Percentiles rank a stretch among this genome's conserved stretches.
phyloP scores from a whole-genome alignment of 2,888 invertebrate species.

The Apocheima hispidaria region DNA sequence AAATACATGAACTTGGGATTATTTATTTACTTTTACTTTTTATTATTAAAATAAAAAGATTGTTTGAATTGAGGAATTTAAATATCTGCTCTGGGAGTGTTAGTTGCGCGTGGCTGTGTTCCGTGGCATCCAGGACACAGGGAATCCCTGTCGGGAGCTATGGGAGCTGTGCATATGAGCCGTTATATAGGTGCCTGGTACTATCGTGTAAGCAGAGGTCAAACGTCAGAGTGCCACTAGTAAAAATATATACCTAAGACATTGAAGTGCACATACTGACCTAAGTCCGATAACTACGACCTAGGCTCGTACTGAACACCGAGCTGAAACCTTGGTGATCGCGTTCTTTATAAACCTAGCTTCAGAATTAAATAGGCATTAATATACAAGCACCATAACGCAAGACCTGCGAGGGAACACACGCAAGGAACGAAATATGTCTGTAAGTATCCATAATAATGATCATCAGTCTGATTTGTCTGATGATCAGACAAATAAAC shows the following conservation, averaged over 20 bases:
- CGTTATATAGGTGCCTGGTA: too few relatives aligned
- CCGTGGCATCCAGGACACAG: too few relatives aligned
- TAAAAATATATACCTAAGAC: neutral
- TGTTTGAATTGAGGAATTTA: too few relatives aligned
- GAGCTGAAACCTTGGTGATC: conserved; percentile 17
- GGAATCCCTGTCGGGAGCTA: too few relatives aligned
- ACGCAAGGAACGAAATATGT: conserved; percentile 10
- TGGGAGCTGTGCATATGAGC: too few relatives aligned
- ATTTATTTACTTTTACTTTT: too few relatives aligned
- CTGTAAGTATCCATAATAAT: neutral
- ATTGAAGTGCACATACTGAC: neutral
- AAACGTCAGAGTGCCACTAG: neutral
- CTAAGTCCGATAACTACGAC: neutral
- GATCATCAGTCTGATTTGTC: neutral
- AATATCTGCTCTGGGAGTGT: too few relatives aligned
- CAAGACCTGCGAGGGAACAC: neutral
- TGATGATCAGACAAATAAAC: too few relatives aligned
- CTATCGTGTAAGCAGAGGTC: neutral
- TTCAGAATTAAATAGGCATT: conserved; percentile 24
- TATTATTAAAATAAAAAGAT: too few relatives aligned
- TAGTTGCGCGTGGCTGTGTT: too few relatives aligned
- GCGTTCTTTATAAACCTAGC: conserved; percentile 13
- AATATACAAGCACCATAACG: conserved; percentile 18
- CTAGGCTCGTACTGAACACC: neutral
- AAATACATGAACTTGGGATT: too few relatives aligned